Conservation (phyloP, 1,140 invertebrate species). For the Vollenhovia emeryi region DNA sequence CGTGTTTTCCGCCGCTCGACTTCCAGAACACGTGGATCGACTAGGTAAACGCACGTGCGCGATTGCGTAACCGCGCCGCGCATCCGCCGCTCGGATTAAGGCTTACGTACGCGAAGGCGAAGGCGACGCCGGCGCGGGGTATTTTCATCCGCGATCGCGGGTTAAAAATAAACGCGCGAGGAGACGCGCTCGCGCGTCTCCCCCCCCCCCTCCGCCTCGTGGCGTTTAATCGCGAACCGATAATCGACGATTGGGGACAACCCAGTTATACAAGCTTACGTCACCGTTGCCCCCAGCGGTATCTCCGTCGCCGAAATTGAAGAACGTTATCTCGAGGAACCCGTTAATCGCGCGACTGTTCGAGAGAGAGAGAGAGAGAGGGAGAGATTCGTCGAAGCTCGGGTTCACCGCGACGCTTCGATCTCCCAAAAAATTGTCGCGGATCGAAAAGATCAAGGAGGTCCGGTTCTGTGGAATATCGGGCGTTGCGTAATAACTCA, state of each 20-base stretch:
- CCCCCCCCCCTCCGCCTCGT: no score
- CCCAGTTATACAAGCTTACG: neutral
- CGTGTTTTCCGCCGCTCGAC: neutral
- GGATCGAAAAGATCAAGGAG: neutral
- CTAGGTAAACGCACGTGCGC: no score
- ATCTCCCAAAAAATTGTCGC: neutral
- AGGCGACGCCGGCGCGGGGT: constrained; percentile 10
- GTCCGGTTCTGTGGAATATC: neutral
- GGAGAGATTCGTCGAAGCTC: no score
- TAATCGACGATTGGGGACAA: neutral
- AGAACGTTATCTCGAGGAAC: neutral
- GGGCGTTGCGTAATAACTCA: neutral
- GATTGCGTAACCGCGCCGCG: constrained; percentile 21
- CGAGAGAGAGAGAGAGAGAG: no score
- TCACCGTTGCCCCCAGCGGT: neutral
- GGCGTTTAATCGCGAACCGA: neutral
- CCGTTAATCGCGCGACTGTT: neutral
- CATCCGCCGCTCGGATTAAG: constrained; percentile 1
- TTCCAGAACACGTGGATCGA: no score
- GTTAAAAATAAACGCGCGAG: constrained; percentile 43
- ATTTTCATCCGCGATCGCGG: constrained; percentile 39
- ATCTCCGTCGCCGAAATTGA: neutral
- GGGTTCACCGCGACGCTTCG: no score
- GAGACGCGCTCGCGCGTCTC: neutral
- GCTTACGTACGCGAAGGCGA: neutral